Base-by-base conservation (phyloP, 2,113 vertebrate species). In the Nesogale talazaci region DNA sequence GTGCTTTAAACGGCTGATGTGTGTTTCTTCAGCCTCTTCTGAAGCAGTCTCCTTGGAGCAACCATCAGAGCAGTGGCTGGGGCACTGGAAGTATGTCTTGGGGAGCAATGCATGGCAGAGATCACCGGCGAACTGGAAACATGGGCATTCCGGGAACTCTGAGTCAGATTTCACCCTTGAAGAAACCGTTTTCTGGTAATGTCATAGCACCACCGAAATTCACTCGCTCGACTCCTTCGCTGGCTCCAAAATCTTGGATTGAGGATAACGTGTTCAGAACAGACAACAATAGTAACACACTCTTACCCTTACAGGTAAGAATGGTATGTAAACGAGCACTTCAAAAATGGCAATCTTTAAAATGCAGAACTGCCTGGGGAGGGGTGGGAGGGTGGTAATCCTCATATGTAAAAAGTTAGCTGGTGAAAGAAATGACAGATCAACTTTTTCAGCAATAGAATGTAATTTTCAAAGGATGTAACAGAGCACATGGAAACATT, bases 151-250 rank as follows among this genome's bases (percentile, higher is more conserved):
- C 99, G 38, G 99, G 99, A 95, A 98, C 99, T 46, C 97, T 99
- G 97, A 99, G 98, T 95, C 99, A 99, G 97, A 98, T 98, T 92
- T 99, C 99, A 16, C 99, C 99, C 84, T 97, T 99, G 98, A 99
- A 99, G 98, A 99, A 99, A 95, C 98, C 99, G 1, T 99, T 99
- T 97, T 99, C 99, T 86, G 99, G 99, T 98, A 99, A 98, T 96
- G 98, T 99, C 98, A 99, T 99, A 96, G 99, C 99, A 91, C 99
- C 99, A 29, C 99, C 99, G 90, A 99, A 99, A 98, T 99, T 99
- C 96, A 99, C 99, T 89, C 99, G 99, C 84, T 98, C 99, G 3
- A 98, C 98, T 61, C 98, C 98, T 67, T 98, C 99, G 2, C 97
- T 99, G 97, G 98, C 99, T 95, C 99, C 99, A 80, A 99, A 99